These are phyloP conservation scores for Thalassaphorura encarpata DNA, from an alignment of 1,140 invertebrate species.

Conservation along the genomic window DNA sequence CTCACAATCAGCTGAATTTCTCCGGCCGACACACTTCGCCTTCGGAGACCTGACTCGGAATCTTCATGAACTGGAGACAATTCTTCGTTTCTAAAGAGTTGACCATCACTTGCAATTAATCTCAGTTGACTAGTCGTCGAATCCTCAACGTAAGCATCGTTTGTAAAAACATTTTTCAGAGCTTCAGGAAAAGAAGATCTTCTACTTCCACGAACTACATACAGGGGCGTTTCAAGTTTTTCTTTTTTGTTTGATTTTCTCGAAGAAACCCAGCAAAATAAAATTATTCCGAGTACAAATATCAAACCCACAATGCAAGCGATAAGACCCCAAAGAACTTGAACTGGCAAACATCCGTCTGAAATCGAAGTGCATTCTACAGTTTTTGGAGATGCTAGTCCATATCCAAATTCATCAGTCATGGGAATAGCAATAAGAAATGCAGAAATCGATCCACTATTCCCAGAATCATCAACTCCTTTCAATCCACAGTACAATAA, in stretches of 20 bases:
- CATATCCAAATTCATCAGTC: not conserved
- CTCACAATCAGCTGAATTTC: no score
- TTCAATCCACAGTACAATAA: slow-evolving; percentile 10
- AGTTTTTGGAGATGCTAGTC: not conserved
- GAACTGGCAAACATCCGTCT: slow-evolving; percentile 20
- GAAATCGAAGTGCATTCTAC: slow-evolving; percentile 6
- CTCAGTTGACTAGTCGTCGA: slow-evolving; percentile 29
- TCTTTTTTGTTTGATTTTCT: not conserved
- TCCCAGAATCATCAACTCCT: slow-evolving; percentile 5
- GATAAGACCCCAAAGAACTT: slow-evolving; percentile 19
- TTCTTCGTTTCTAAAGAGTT: not conserved
- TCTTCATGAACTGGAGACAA: no score
- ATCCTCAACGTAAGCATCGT: slow-evolving; percentile 28
- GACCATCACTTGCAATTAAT: slow-evolving; percentile 11
- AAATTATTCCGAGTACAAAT: slow-evolving; percentile 7
- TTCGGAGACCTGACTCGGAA: no score
- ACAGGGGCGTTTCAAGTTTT: not conserved
- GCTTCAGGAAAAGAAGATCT: slow-evolving; percentile 3
- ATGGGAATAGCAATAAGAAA: not conserved
- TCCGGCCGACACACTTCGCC: no score
- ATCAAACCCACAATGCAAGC: slow-evolving; percentile 8
- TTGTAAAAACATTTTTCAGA: slow-evolving; percentile 32
- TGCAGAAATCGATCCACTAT: slow-evolving; percentile 4
- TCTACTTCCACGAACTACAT: not conserved
- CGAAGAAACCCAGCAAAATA: slow-evolving; percentile 1